phyloP scores from a whole-genome alignment of 2,113 vertebrate genomes.

The Seriola rivoliana region DNA sequence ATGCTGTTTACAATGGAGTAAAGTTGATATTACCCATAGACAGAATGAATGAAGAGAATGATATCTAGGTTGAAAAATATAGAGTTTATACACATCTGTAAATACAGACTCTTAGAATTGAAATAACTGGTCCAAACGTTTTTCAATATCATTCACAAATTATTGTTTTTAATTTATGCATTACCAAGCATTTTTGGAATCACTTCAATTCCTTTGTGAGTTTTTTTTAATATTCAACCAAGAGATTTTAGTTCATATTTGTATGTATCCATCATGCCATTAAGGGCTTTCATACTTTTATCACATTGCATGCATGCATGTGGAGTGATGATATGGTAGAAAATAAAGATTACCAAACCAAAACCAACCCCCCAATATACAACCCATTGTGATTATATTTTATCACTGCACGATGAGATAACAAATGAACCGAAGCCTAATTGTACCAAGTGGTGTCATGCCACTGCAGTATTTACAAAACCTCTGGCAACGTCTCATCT shows the following conservation, averaged over 20 bases:
- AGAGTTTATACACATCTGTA: too few relatives aligned
- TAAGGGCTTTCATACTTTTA: not conserved
- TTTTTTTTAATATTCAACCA: not conserved
- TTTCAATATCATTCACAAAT: not conserved
- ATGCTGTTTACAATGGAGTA: not conserved
- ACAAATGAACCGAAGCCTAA: conserved; percentile 51
- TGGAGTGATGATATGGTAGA: not conserved
- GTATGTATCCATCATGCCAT: not conserved
- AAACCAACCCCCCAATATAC: conserved; percentile 14
- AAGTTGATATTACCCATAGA: not conserved
- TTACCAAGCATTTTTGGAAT: not conserved
- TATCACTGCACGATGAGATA: conserved; percentile 46
- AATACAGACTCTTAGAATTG: too few relatives aligned
- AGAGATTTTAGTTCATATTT: not conserved
- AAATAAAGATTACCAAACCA: conserved; percentile 21
- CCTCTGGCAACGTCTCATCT: conserved; percentile 44
- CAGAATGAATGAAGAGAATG: not conserved
- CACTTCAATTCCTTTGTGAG: not conserved
- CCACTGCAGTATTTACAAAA: conserved; percentile 52
- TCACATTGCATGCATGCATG: not conserved
- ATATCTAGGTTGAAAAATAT: not conserved
- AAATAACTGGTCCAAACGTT: not conserved
- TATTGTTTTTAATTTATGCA: not conserved
- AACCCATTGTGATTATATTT: conserved; percentile 26
- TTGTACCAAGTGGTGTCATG: conserved; percentile 40